These are phyloP conservation scores for Nannobrachium achirus DNA, from an alignment of 2,113 vertebrate species.

Conservation along the genomic window DNA sequence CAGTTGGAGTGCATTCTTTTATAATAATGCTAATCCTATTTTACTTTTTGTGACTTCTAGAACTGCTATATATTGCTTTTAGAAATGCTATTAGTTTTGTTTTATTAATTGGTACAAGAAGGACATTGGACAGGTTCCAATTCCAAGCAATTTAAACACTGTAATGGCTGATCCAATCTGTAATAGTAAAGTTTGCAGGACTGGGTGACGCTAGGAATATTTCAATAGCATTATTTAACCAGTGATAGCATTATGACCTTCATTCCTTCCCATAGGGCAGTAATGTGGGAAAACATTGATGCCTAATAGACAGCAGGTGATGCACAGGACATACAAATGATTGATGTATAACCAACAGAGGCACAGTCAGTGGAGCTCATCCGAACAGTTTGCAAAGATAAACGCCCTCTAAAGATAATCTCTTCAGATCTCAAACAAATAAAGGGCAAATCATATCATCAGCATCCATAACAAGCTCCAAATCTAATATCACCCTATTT, in stretches of 20 bases:
- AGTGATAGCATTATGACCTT: background rate
- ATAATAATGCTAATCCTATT: constrained; percentile 10
- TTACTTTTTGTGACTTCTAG: constrained; percentile 33
- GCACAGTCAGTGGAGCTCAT: constrained; percentile 16
- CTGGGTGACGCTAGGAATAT: background rate
- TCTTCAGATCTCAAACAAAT: constrained; percentile 8
- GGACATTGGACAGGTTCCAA: constrained; percentile 26
- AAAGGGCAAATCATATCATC: constrained; percentile 6
- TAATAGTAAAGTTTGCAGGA: constrained; percentile 1
- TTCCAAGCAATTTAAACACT: constrained; percentile 28
- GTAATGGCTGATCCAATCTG: background rate
- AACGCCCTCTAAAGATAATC: constrained; percentile 28
- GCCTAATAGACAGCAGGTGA: background rate
- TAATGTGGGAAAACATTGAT: background rate
- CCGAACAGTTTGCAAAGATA: constrained; percentile 31
- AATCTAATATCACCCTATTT: background rate
- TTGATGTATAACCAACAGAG: constrained; percentile 8
- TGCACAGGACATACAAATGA: background rate
- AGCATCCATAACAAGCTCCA: background rate
- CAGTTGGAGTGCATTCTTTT: constrained; percentile 2
- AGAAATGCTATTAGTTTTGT: constrained; percentile 23
- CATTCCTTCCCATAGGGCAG: background rate
- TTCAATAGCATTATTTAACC: background rate
- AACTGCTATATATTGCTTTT: constrained; percentile 21
- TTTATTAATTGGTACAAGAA: constrained; percentile 51